Evolutionary conservation across 2,113 vertebrate genomes (phyloP).

Genomic region (Xenopus laevis): DNA sequence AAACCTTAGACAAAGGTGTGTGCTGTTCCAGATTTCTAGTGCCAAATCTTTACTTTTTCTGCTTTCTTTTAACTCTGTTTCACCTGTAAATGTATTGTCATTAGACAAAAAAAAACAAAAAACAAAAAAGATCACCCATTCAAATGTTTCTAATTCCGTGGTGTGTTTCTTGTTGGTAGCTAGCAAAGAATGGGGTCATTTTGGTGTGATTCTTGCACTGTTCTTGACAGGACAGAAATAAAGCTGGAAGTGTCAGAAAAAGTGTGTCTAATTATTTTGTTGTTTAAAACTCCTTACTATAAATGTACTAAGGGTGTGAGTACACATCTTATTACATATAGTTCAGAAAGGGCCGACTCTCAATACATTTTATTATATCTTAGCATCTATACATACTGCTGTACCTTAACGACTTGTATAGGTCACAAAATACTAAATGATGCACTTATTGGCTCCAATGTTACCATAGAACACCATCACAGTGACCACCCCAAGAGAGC

Average conservation of each 20-base stretch:
- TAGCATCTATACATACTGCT: no score
- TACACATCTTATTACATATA: no score
- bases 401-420: no score
- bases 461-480: no score
- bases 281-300: no score
- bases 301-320: no score
- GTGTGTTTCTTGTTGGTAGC: constrained; percentile 80
- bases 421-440: no score
- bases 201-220: constrained; percentile 79
- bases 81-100: constrained; percentile 72
- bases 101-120: constrained; percentile 55
- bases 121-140: constrained; percentile 51
- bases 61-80: constrained; percentile 48
- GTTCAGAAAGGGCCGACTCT: no score
- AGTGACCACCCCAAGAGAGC: no score
- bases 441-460: no score
- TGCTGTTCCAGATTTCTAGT: constrained; percentile 50
- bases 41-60: constrained; percentile 54
- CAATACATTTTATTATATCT: no score
- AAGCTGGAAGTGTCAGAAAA: constrained; percentile 75
- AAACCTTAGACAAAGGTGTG: constrained; percentile 10
- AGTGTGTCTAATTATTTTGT: constrained; percentile 10
- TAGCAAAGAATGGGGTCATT: constrained; percentile 81
- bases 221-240: constrained; percentile 77
- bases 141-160: constrained; percentile 77